A percentile compares a stretch with the other conserved stretches of the same genome.
Evolutionary conservation across 2,888 invertebrate species (phyloP).

Genomic region (Acrobasis consociella): DNA sequence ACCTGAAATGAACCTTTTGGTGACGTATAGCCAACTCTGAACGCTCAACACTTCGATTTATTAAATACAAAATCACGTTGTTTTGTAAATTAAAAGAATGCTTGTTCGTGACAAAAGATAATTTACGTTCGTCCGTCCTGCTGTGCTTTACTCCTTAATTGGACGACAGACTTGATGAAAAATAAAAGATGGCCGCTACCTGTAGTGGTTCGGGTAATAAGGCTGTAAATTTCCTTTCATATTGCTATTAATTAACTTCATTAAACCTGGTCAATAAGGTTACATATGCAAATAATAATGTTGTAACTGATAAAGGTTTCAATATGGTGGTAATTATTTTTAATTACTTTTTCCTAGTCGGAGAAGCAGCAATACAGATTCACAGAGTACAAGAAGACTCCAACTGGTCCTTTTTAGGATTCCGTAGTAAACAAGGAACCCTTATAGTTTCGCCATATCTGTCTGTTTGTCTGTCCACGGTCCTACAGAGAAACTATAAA

Average conservation of each 20-base stretch:
- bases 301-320: neutral
- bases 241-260: constrained; percentile 15
- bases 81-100: constrained; percentile 16
- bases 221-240: constrained; percentile 10
- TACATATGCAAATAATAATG: constrained; percentile 3
- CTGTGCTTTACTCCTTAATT: constrained; percentile 59
- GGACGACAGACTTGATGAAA: constrained; percentile 43
- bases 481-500: too few species aligned
- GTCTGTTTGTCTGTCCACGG: too few species aligned
- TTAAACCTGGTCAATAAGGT: constrained; percentile 10
- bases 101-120: constrained; percentile 44
- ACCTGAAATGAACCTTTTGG: too few species aligned
- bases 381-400: too few species aligned
- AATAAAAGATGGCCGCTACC: constrained; percentile 26
- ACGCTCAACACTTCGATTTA: neutral
- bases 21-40: too few species aligned
- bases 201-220: constrained; percentile 4
- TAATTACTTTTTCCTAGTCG: neutral
- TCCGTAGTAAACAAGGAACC: too few species aligned
- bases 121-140: constrained; percentile 47
- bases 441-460: too few species aligned
- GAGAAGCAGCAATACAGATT: too few species aligned
- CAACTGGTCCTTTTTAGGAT: too few species aligned
- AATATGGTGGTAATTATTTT: neutral
- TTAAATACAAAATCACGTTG: neutral